Evolutionary conservation across 1,140 invertebrate species (phyloP).

Genomic region (Plutomurus gul): DNA sequence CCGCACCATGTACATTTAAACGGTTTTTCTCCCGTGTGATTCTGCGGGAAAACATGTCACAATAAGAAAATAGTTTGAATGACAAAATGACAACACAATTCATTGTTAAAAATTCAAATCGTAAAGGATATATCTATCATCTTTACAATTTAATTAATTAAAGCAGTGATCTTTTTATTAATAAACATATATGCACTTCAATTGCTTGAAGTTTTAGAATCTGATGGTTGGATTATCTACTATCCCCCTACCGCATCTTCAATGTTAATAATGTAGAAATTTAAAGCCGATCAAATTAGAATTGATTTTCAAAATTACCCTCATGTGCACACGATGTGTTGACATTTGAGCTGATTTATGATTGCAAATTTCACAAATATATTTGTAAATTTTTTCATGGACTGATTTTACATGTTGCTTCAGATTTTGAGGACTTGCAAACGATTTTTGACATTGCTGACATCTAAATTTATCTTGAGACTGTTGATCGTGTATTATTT

Average conservation of each 20-base stretch:
- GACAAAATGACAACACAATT: background rate
- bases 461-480: conserved; percentile 1
- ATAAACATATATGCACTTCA: no score
- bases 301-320: no score
- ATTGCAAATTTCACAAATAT: conserved; percentile 34
- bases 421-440: conserved; percentile 30
- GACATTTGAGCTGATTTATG: conserved; percentile 28
- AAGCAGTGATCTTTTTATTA: no score
- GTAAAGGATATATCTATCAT: no score
- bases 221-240: no score
- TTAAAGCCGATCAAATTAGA: no score
- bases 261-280: no score
- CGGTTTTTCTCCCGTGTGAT: conserved; percentile 36
- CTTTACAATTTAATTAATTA: no score
- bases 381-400: conserved; percentile 27
- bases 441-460: conserved; percentile 32
- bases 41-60: background rate
- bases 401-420: conserved; percentile 13
- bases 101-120: background rate
- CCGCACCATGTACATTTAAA: background rate
- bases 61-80: no score
- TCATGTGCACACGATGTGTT: conserved; percentile 14
- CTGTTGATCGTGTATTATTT: conserved; percentile 23
- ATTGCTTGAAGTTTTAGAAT: no score
- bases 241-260: no score